Evolutionary conservation across 1,140 invertebrate species (phyloP).

Genomic region (Hirudo medicinalis): DNA sequence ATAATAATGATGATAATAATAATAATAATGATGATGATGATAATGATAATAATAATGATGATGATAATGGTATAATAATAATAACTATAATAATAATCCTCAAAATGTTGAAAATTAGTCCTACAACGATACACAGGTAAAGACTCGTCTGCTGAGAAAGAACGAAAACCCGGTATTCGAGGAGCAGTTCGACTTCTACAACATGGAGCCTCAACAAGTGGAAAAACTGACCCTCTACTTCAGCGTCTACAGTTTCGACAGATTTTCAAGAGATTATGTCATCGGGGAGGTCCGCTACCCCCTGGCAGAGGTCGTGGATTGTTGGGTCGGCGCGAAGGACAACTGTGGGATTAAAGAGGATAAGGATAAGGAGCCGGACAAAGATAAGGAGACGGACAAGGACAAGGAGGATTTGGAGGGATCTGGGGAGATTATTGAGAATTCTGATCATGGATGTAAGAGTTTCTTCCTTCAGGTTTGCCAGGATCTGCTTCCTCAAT

Average conservation of each 20-base stretch:
- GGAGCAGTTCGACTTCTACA: slow-evolving; percentile 71
- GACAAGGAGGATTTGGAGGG: neutral
- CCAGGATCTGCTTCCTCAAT: neutral
- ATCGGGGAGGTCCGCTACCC: slow-evolving; percentile 89
- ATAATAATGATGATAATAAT: too few relatives aligned
- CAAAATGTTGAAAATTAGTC: neutral
- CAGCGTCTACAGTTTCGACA: slow-evolving; percentile 86
- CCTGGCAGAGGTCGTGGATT: slow-evolving; percentile 45
- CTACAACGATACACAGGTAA: slow-evolving; percentile 36
- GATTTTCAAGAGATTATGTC: slow-evolving; percentile 82
- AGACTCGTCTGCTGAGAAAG: slow-evolving; percentile 67
- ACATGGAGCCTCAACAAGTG: slow-evolving; percentile 53
- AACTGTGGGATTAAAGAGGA: slow-evolving; percentile 35
- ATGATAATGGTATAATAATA: slow-evolving; percentile 7
- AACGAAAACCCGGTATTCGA: slow-evolving; percentile 74
- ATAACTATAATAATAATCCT: neutral
- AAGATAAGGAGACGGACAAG: neutral
- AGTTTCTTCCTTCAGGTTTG: neutral
- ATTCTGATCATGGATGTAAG: neutral
- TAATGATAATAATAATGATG: slow-evolving; percentile 3
- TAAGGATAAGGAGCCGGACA: slow-evolving; percentile 33
- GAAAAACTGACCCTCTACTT: slow-evolving; percentile 64
- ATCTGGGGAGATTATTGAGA: too few relatives aligned
- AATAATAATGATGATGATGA: too few relatives aligned
- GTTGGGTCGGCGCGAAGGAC: slow-evolving; percentile 27